Conservation (phyloP, 2,888 invertebrate species). For the Octonoba sinensis region DNA sequence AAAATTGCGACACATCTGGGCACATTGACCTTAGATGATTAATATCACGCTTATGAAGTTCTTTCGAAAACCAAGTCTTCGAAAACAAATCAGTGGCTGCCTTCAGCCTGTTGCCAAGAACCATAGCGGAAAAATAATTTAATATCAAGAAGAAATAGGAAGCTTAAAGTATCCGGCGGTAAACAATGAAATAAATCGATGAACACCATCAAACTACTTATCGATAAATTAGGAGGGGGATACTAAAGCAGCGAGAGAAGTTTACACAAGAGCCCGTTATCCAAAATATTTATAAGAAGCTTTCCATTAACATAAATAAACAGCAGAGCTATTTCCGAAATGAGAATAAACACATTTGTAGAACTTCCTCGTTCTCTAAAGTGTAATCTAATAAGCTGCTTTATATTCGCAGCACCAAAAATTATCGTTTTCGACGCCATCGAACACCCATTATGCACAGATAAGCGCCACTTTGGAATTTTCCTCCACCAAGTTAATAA, state of each 20-base stretch:
- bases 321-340: conserved; percentile 50
- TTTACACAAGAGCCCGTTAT: neutral
- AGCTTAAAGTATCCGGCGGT: too few relatives aligned
- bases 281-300: too few relatives aligned
- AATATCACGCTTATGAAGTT: too few relatives aligned
- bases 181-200: too few relatives aligned
- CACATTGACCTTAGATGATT: too few relatives aligned
- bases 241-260: neutral
- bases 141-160: too few relatives aligned
- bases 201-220: conserved; percentile 17
- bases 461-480: conserved; percentile 29
- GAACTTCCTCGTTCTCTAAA: neutral
- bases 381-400: conserved; percentile 23
- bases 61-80: too few relatives aligned
- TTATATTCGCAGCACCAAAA: neutral
- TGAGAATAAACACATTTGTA: too few relatives aligned
- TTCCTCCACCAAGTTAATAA: conserved; percentile 9
- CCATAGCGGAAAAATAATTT: too few relatives aligned
- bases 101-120: too few relatives aligned
- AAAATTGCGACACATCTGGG: too few relatives aligned
- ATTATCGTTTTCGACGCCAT: conserved; percentile 26
- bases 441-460: conserved; percentile 33
- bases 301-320: conserved; percentile 24
- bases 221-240: conserved; percentile 12
- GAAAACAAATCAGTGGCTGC: too few relatives aligned